Evolutionary conservation across 2,888 invertebrate genomes (phyloP).

Genomic region (Antheraea assamensis): DNA sequence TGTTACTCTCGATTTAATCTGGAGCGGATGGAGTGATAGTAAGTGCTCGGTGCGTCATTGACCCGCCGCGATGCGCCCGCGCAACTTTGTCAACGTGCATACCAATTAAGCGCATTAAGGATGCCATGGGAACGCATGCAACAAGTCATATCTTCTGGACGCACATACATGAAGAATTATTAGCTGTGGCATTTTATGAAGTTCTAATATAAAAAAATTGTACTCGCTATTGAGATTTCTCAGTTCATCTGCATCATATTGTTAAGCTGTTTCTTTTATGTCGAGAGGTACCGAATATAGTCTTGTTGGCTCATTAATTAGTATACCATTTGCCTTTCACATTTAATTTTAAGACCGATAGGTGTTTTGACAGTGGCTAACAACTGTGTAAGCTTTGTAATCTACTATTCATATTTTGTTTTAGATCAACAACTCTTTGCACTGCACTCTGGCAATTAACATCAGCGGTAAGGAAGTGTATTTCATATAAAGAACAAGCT

Average conservation of each 20-base stretch:
- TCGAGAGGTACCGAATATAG: not conserved
- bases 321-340: not conserved
- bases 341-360: not conserved
- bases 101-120: slow-evolving; percentile 64
- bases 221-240: not conserved
- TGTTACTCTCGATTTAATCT: slow-evolving; percentile 10
- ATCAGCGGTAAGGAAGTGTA: no score
- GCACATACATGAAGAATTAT: not conserved
- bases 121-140: slow-evolving; percentile 51
- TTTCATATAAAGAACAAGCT: no score
- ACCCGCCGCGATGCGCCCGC: slow-evolving; percentile 43
- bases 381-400: not conserved
- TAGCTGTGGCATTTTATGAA: not conserved
- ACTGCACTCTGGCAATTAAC: no score
- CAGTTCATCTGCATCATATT: not conserved
- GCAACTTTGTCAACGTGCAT: slow-evolving; percentile 57
- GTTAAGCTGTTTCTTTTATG: not conserved
- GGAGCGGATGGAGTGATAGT: slow-evolving; percentile 20
- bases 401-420: no score
- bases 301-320: not conserved
- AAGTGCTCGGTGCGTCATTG: slow-evolving; percentile 45
- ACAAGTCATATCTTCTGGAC: slow-evolving; percentile 6
- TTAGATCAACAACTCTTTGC: no score
- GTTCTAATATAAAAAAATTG: not conserved
- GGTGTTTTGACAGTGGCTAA: not conserved